A percentile compares a stretch with the other conserved stretches of the same genome.
Evolutionary conservation across 2,797 vertebrate genomes (phyloP).

Genomic region (Hypotaenidia philippensis): DNA sequence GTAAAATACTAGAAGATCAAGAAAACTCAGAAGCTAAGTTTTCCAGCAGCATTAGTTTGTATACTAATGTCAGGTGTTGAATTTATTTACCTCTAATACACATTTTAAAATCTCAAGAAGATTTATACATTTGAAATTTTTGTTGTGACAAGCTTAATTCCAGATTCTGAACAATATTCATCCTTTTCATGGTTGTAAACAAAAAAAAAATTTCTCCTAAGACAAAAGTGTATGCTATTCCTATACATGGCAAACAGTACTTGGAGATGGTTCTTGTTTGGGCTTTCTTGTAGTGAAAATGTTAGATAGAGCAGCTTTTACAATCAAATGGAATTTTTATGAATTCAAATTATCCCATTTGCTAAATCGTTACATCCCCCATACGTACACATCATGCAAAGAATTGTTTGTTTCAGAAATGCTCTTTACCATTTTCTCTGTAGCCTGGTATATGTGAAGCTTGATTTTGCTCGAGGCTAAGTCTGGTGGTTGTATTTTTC

Average conservation of each 20-base stretch:
- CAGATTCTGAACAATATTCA: neutral
- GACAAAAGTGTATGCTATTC: neutral
- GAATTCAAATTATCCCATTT: neutral
- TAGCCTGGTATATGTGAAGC: conserved; percentile 74
- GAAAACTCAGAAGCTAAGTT: neutral
- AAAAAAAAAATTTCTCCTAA: no score
- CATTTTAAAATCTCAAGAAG: neutral
- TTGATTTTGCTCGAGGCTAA: conserved; percentile 17
- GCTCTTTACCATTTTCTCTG: conserved; percentile 66
- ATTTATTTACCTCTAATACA: neutral
- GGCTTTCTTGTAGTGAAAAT: neutral
- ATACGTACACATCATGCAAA: neutral
- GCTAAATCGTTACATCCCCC: neutral
- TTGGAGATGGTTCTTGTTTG: neutral
- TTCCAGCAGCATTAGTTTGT: neutral
- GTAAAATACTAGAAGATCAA: neutral
- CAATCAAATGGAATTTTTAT: neutral
- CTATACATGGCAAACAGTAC: neutral
- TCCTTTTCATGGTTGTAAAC: neutral
- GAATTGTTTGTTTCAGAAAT: neutral
- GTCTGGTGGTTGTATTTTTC: neutral
- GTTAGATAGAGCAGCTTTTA: neutral
- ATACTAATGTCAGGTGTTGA: neutral
- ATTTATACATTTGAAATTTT: neutral
- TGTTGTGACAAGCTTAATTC: neutral